phyloP scores from a whole-genome alignment of 2,797 vertebrate genomes.

The Tolypeutes matacus region DNA sequence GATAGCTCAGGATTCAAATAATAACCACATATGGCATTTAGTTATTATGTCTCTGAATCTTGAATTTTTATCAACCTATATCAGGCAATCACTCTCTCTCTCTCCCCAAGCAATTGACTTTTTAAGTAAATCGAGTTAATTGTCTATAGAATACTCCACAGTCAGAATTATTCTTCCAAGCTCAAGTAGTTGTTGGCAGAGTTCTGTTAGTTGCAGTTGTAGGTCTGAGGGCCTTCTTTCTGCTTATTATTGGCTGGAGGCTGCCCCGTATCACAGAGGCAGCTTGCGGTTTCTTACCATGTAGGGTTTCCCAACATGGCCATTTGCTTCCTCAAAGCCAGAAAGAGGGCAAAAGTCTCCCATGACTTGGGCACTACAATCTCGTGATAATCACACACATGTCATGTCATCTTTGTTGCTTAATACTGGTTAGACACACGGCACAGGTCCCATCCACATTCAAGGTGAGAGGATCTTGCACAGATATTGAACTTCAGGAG shows the following conservation, averaged over 20 bases:
- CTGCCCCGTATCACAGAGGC: accelerated
- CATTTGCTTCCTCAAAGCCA: not conserved
- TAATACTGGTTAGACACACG: not conserved
- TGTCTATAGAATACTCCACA: not conserved
- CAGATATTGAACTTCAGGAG: accelerated
- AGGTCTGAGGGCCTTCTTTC: not conserved
- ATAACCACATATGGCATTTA: not conserved
- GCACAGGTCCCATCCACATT: not conserved
- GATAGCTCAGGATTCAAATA: not conserved
- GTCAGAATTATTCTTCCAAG: not conserved
- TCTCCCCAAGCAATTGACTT: not conserved
- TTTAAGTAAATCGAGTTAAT: not conserved
- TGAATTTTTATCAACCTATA: not conserved
- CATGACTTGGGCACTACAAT: not conserved
- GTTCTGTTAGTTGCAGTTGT: not conserved
- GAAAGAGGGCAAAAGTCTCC: not conserved
- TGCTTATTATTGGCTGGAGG: not conserved
- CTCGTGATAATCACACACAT: not conserved
- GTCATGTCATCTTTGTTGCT: not conserved
- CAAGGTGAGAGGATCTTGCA: not conserved
- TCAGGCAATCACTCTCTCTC: not conserved
- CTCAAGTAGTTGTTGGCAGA: not conserved
- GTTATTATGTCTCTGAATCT: not conserved
- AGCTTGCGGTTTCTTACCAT: not conserved
- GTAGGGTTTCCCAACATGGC: not conserved